phyloP scores from a whole-genome alignment of 2,888 invertebrate species.

The Lasioglossum lativentre region DNA sequence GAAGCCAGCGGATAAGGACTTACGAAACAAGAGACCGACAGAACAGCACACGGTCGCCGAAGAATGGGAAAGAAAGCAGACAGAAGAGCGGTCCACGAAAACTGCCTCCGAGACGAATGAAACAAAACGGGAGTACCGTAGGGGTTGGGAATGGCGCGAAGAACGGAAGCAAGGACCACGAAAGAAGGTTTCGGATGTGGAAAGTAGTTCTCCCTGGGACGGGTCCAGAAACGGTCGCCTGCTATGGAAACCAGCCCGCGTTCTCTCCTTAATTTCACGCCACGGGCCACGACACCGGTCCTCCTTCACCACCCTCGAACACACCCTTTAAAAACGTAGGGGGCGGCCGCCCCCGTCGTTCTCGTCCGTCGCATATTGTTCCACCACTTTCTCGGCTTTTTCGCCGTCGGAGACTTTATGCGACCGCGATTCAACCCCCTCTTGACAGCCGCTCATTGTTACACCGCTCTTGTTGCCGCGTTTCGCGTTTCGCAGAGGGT shows the following conservation, averaged over 20 bases:
- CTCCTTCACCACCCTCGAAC: slow-evolving; percentile 34
- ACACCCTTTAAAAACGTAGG: background rate
- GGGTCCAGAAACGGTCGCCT: background rate
- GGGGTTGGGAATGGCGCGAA: background rate
- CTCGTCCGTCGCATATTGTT: slow-evolving; percentile 45
- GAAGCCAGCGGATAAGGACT: background rate
- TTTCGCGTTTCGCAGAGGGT: background rate
- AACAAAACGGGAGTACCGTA: background rate
- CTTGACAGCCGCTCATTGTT: slow-evolving; percentile 42
- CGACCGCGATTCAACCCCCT: slow-evolving; percentile 40
- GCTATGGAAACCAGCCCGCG: slow-evolving; percentile 26
- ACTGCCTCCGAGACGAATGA: background rate
- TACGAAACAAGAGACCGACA: background rate
- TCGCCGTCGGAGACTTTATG: slow-evolving; percentile 28
- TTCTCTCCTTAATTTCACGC: slow-evolving; percentile 48
- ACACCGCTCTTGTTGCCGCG: slow-evolving; percentile 30
- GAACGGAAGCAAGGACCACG: background rate
- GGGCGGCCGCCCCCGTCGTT: slow-evolving; percentile 4
- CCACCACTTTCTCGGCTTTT: slow-evolving; percentile 48
- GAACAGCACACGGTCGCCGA: background rate
- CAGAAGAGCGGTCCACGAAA: background rate
- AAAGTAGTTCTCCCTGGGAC: background rate
- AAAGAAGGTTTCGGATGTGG: background rate
- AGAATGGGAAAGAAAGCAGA: background rate
- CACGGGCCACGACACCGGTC: slow-evolving; percentile 18